A percentile compares a stretch with the other conserved stretches of the same genome.
phyloP scores from a whole-genome alignment of 2,797 vertebrate genomes.

The Thaleichthys pacificus region DNA sequence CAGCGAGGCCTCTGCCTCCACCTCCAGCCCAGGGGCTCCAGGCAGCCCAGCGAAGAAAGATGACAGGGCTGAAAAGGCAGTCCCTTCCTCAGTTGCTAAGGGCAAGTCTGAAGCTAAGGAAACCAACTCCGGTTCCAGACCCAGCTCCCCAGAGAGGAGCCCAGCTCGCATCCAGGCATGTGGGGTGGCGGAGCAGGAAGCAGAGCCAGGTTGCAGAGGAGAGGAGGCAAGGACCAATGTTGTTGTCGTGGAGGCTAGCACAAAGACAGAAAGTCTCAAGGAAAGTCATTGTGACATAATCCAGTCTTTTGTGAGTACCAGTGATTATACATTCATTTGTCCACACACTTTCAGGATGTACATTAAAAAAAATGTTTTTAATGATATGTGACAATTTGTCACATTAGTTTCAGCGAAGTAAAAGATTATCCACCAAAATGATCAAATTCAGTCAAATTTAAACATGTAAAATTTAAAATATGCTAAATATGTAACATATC shows the following conservation, averaged over 20 bases:
- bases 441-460: no score
- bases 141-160: conserved; percentile 18
- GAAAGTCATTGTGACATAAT: conserved; percentile 18
- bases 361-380: background rate
- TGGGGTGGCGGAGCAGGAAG: background rate
- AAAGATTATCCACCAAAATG: no score
- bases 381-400: no score
- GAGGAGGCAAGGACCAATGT: background rate
- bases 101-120: conserved; percentile 20
- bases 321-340: background rate
- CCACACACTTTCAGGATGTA: background rate
- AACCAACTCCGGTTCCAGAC: conserved; percentile 28
- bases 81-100: conserved; percentile 1
- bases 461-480: no score
- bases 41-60: background rate
- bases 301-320: conserved; percentile 26
- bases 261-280: background rate
- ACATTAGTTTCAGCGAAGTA: no score
- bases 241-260: background rate
- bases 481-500: no score
- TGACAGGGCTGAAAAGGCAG: background rate
- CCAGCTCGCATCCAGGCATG: conserved; percentile 9
- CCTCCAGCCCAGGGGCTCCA: conserved; percentile 28
- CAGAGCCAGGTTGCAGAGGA: background rate
- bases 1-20: conserved; percentile 28